These are phyloP conservation scores for Muricea muricata DNA, from an alignment of 92 coral and sea anemone species.

Conservation along the genomic window DNA sequence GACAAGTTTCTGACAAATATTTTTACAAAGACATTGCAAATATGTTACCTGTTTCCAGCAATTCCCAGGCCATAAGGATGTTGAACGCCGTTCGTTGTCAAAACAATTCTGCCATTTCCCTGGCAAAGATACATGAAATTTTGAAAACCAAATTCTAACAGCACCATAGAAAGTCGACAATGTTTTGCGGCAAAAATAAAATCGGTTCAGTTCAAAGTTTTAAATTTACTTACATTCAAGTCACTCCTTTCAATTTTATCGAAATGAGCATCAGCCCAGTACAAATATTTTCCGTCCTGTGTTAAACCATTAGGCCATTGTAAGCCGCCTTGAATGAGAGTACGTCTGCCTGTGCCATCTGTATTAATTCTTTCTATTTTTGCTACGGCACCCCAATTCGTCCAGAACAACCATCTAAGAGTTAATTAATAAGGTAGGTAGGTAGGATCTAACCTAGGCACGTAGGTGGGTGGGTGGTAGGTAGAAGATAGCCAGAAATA, in stretches of 20 bases:
- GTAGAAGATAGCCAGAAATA: background rate
- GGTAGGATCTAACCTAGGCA: no score
- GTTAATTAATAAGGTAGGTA: background rate
- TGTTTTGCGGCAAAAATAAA: no score
- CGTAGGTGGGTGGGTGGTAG: background rate
- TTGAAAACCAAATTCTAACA: no score
- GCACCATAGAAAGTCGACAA: no score
- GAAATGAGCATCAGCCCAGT: conserved; percentile 91
- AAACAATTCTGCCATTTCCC: conserved; percentile 38
- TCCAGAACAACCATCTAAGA: conserved; percentile 86
- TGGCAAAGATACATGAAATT: no score
- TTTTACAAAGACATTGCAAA: no score
- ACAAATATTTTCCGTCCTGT: conserved; percentile 69
- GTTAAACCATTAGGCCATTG: conserved; percentile 95
- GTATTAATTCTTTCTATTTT: conserved; percentile 78
- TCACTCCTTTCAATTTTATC: conserved; percentile 85
- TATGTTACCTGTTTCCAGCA: conserved; percentile 71
- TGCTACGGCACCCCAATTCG: conserved; percentile 83
- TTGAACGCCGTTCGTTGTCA: conserved; percentile 19
- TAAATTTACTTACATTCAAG: conserved; percentile 61
- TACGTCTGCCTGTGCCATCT: conserved; percentile 59
- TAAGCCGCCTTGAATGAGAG: conserved; percentile 64
- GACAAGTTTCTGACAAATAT: no score
- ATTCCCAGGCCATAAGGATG: conserved; percentile 82
- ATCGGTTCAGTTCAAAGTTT: no score